phyloP scores from a whole-genome alignment of 2,113 vertebrate species.

The Tachysurus vachellii region DNA sequence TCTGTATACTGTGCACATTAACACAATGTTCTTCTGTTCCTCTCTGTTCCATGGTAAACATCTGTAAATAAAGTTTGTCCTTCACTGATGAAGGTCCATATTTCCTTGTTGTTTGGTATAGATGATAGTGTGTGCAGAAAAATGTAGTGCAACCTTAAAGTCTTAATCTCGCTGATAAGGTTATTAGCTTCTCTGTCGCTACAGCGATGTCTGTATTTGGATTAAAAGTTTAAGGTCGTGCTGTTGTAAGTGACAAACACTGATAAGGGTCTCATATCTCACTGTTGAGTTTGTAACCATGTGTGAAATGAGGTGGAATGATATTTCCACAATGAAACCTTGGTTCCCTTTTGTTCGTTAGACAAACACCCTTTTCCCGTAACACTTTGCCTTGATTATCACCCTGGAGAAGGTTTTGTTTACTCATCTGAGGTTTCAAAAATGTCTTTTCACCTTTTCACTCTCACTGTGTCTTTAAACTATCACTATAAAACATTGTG shows the following conservation, averaged over 20 bases:
- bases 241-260: background rate
- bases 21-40: background rate
- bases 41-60: no score
- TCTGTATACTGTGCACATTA: background rate
- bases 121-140: background rate
- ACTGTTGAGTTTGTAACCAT: no score
- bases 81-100: background rate
- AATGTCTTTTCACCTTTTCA: background rate
- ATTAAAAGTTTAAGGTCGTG: slow-evolving; percentile 1
- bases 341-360: no score
- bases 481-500: background rate
- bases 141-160: background rate
- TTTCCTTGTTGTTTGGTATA: background rate
- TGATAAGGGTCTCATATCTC: background rate
- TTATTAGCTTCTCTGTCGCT: background rate
- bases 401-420: background rate
- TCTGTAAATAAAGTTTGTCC: background rate
- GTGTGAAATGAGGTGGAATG: background rate
- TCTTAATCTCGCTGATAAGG: slow-evolving; percentile 10
- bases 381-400: background rate
- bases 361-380: background rate
- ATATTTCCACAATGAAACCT: background rate
- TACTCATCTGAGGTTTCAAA: background rate
- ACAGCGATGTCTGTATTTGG: background rate
- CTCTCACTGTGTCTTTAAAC: background rate